These are phyloP conservation scores for Pipistrellus pygmaeus DNA, from an alignment of 2,797 vertebrate species.

Conservation along the genomic window DNA sequence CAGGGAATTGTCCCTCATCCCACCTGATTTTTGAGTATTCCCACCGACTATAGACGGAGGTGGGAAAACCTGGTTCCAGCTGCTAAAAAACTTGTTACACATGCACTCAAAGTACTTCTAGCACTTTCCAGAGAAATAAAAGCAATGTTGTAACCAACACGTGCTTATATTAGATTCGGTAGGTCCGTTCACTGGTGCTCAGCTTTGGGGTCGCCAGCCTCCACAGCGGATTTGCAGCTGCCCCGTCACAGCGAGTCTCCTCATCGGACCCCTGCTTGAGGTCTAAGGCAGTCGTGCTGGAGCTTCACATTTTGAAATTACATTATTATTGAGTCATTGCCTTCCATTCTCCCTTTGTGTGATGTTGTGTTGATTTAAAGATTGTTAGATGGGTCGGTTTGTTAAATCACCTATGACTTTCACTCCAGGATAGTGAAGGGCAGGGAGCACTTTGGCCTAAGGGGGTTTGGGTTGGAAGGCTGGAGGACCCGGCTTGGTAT, in stretches of 20 bases:
- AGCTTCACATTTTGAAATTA: neutral
- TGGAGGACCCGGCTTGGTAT: neutral
- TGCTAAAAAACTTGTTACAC: neutral
- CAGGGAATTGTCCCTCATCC: neutral
- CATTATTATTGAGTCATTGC: neutral
- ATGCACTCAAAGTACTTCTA: neutral
- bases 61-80: neutral
- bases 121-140: neutral
- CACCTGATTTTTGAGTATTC: neutral
- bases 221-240: fast-evolving
- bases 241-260: neutral
- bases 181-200: neutral
- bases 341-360: neutral
- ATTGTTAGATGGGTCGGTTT: neutral
- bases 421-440: neutral
- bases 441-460: neutral
- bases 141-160: neutral
- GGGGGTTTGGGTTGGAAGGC: neutral
- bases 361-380: neutral
- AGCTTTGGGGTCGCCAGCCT: neutral
- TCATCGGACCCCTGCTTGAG: neutral
- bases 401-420: neutral
- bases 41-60: neutral
- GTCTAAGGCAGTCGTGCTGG: neutral
- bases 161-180: neutral